Evolutionary conservation across 2,888 invertebrate species (phyloP), one percentile per base, ranked within the genome.

Genomic region (Tuberolachnus salignus): DNA sequence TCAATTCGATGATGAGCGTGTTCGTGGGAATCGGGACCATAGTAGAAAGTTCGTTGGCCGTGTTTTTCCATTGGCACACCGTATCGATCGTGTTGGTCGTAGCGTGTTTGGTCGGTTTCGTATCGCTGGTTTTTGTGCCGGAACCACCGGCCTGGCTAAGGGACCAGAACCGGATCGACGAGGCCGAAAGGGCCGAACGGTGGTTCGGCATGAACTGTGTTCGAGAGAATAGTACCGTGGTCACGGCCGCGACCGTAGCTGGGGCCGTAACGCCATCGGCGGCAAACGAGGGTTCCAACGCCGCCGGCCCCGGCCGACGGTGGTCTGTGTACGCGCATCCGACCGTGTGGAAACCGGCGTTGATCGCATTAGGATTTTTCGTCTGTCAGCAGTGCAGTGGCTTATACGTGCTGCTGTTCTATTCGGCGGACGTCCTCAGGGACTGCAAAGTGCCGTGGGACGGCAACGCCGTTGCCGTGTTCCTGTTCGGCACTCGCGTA

Each of bases 111-210:
- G 23, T 34, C 8, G 46, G 55, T 34, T 73, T 67, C 49, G 46
- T 57, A 14, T 21, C 23, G 9, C 14, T 71, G 46, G 42, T 78
- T 16, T 13, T 53, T n/a, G 49, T 81, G n/a, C 81, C 81, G 57
- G 81, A 81, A 46, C 66, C 81, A 10, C 78, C 81, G 10, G 19
- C 59, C 34, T 81, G 81, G 81, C 59, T 78, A 3, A 46, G 70
- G 57, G 14, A 55, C 23, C 59, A 34, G 13, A 63, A 71, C 6
- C 53, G 63, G 14, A n/a, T 3, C 14, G 23, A 57, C 13, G n/a
- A 57, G 26, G 75, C 81, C 8, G 26, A 26, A 13, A 4, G 11
- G 1, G 11, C 11, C 9, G 72, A 72, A 1, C 11, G 26, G 9
- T 72, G 72, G 72, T 34, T 69, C 8, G 53, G 14, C 19, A 1